Percentiles rank a stretch among this genome's conserved stretches.
Conservation (phyloP, 1,140 invertebrate genomes). For the Habropoda laboriosa region DNA sequence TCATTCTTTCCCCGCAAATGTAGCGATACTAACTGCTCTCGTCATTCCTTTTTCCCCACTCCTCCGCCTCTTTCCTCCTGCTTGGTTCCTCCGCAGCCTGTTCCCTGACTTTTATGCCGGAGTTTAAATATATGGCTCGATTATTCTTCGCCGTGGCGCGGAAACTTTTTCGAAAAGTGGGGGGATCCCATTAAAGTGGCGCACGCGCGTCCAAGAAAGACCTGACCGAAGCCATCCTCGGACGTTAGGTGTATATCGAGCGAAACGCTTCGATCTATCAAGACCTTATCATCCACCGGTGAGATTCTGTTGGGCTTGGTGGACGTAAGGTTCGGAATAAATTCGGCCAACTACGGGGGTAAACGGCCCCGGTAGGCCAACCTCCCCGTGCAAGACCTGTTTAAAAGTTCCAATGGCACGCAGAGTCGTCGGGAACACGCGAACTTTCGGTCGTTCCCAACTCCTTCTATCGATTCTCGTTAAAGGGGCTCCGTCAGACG, state of each 20-base stretch:
- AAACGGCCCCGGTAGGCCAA: conserved; percentile 11
- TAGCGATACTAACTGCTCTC: conserved; percentile 67
- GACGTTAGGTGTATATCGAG: conserved; percentile 35
- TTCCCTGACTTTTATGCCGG: conserved; percentile 48
- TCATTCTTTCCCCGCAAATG: conserved; percentile 64
- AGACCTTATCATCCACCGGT: conserved; percentile 41
- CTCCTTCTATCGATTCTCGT: conserved; percentile 26
- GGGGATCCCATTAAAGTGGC: conserved; percentile 46
- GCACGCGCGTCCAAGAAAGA: not conserved
- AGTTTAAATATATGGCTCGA: conserved; percentile 64
- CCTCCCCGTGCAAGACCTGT: conserved; percentile 1
- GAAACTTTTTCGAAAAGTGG: conserved; percentile 57
- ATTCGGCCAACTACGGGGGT: conserved; percentile 12
- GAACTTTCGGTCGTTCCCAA: conserved; percentile 5
- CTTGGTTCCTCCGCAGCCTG: not conserved
- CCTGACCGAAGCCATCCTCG: no score
- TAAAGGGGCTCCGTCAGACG: not conserved
- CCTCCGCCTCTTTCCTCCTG: no score
- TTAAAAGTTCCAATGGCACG: conserved; percentile 23
- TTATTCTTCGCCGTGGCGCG: conserved; percentile 61
- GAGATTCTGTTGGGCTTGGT: not conserved
- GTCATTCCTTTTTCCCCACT: conserved; percentile 24
- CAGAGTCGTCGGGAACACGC: not conserved
- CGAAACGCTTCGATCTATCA: conserved; percentile 51
- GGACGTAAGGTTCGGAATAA: conserved; percentile 7